Evolutionary conservation across 2,888 invertebrate genomes (phyloP).

Genomic region (Amorpha juglandis): DNA sequence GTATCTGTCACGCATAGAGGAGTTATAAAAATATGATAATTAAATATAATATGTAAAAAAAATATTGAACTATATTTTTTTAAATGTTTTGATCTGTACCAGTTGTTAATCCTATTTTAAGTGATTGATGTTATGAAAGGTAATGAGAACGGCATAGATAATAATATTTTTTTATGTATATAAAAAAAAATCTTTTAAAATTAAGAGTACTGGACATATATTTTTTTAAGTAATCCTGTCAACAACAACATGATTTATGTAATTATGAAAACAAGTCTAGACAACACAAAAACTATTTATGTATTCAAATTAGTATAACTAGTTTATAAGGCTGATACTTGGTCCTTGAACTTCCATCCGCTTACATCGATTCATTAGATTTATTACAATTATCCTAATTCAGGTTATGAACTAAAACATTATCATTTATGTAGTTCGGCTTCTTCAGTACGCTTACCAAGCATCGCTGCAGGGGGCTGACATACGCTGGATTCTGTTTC

Average conservation of each 20-base stretch:
- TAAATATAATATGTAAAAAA: too few relatives aligned
- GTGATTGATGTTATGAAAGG: too few relatives aligned
- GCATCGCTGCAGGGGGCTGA: conserved; percentile 51
- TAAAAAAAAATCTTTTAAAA: too few relatives aligned
- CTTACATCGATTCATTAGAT: not conserved
- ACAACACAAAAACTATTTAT: not conserved
- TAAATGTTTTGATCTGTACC: too few relatives aligned
- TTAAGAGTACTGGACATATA: too few relatives aligned
- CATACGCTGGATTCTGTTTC: conserved; percentile 23
- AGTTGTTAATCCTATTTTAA: too few relatives aligned
- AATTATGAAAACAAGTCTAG: not conserved
- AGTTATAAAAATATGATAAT: too few relatives aligned
- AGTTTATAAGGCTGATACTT: not conserved
- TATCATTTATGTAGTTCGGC: conserved; percentile 44
- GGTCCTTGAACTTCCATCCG: not conserved
- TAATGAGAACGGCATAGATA: too few relatives aligned
- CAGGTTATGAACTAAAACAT: conserved; percentile 1
- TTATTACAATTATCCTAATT: conserved; percentile 7
- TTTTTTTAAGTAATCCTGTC: too few relatives aligned
- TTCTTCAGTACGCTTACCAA: conserved; percentile 66
- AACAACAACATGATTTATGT: not conserved
- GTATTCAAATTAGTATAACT: not conserved
- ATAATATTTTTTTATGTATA: too few relatives aligned
- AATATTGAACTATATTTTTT: too few relatives aligned
- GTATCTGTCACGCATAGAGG: too few relatives aligned